Base-by-base conservation (phyloP, 2,888 invertebrate species). In the Tuberolachnus salignus region DNA sequence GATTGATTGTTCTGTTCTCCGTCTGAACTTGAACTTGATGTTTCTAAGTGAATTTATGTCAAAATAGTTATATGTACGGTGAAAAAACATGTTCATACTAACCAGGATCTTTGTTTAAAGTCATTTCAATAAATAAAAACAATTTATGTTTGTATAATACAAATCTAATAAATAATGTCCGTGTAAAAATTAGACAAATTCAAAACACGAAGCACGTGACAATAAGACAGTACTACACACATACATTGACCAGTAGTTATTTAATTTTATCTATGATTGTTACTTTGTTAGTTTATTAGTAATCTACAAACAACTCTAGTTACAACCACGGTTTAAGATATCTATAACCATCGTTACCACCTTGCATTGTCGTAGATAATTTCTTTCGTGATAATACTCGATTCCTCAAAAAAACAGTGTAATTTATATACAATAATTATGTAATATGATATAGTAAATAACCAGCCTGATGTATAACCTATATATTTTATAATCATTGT, bases 71-170 rank as follows among this genome's bases (percentile, higher is more conserved):
- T 9, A 53, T 19, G 13, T 19, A 19, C n/a, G n/a, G n/a, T 13
- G 14, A 21, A 26, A 3, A 11, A n/a, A 11, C 49, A 67, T 67
- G 13, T 19, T 42, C 44, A 61, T 34, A 49, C 72, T 49, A 34
- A 72, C 72, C 72, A 19, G 19, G 19, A 10, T 49, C 72, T 14
- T n/a, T 19, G 3, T 34, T 72, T 72, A 72, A 61, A 59, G 59
- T 72, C 72, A 72, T 72, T 72, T 59, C 49, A 46, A 26, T 13
- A 46, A 59, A 14, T 1, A 26, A 59, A 46, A 21, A 21, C 19
- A 13, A 59, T 1, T 11, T 26, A 16, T 34, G 6, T 34, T 34
- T 34, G 34, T 34, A 34, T 34, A 34, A 34, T 4, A 34, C 34
- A 34, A 34, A 34, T 34, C 34, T 34, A 34, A 4, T 34, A 4